Base-by-base conservation (phyloP, 2,797 vertebrate genomes). In the Anguilla anguilla region DNA sequence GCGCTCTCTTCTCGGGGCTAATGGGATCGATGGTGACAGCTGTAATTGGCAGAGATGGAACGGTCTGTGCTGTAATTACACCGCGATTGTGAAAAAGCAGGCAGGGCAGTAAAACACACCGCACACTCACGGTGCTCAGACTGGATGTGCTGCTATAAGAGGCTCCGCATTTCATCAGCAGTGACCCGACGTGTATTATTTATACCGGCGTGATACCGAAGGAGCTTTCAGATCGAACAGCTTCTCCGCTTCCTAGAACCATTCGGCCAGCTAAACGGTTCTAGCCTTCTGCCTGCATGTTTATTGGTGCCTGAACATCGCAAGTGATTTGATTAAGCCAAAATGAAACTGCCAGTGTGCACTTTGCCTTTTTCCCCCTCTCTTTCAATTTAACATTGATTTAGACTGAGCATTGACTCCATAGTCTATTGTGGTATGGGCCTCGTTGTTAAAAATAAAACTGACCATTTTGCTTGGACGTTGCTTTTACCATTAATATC, bases 21-120 rank as follows among this genome's bases (percentile, higher is more conserved):
- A 59, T 61, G 77, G 22, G 59, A 87, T 83, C 17, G 79, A 87
- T 87, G 86, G 81, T 31, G 59, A 55, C 49, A 72, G 59, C 31
- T 15, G 17, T 87, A 83, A 87, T 87, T 83, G 64, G 31, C 59
- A 53, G 79, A 28, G n/a, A 64, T 81, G 86, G 59, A 82, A 82
- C 72, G 17, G 49, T 49, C 86, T 28, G 31, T 53, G 43, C 86
- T 84, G 86, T 72, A 72, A 84, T 87, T 87, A 74, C 81, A 84
- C 19, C 17, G 28, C 46, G 6, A 11, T 49, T 53, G n/a, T 17
- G 74, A 69, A 35, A 35, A 0, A 67, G 39, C 64, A 19, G 49
- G 11, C 85, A 25, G 28, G 15, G 43, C 86, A 28, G 9, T 51
- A 83, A 83, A 69, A 57, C 6, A 61, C 43, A 43, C 79, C 10